phyloP scores from a whole-genome alignment of 2,113 vertebrate species.

The Antigone vipio region DNA sequence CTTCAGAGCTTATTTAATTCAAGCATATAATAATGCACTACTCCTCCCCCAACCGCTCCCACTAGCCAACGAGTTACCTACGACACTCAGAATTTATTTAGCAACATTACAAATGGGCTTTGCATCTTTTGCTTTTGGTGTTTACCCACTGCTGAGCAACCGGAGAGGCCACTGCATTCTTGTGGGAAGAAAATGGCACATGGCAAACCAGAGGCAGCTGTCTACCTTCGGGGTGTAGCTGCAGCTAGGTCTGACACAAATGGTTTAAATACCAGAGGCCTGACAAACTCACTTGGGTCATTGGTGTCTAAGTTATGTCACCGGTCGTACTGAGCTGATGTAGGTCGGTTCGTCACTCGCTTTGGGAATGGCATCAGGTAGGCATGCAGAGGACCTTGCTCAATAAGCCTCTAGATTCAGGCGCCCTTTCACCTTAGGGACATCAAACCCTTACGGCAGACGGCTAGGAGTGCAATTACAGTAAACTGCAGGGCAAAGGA shows the following conservation, averaged over 20 bases:
- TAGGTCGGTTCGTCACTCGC: fast-evolving
- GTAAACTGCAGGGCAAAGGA: background rate
- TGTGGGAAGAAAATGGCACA: background rate
- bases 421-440: background rate
- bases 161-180: background rate
- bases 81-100: background rate
- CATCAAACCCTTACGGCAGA: background rate
- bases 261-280: background rate
- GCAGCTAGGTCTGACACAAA: background rate
- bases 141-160: background rate
- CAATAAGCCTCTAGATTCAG: background rate
- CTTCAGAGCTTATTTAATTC: background rate
- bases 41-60: background rate
- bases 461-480: background rate
- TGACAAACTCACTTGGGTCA: background rate
- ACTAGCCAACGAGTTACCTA: background rate
- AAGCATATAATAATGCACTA: background rate
- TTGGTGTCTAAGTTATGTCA: fast-evolving
- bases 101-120: background rate
- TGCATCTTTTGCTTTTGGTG: background rate
- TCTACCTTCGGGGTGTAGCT: background rate
- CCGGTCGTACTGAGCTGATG: background rate
- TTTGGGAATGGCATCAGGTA: background rate
- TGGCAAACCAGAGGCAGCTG: background rate
- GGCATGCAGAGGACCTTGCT: background rate